A percentile compares a stretch with the other conserved stretches of the same genome.
These are phyloP conservation scores for Neopipo cinnamomea DNA, from an alignment of 2,113 vertebrate genomes.

Conservation along the genomic window DNA sequence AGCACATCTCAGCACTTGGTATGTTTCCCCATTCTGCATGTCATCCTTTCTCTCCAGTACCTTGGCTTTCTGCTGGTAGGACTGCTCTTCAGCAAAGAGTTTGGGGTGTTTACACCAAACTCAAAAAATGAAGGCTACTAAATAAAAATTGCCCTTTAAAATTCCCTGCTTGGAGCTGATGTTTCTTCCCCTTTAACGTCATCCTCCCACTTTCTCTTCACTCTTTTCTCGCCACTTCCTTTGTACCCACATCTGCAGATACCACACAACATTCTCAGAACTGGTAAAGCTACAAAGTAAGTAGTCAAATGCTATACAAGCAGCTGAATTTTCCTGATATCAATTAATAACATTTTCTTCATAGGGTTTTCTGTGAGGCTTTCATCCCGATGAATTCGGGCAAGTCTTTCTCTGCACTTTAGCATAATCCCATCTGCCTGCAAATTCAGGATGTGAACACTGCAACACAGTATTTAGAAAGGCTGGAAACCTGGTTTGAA, in stretches of 20 bases:
- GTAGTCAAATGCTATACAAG: background rate
- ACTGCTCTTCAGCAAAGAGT: background rate
- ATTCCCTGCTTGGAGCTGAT: background rate
- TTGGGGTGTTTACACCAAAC: background rate
- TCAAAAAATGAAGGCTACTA: background rate
- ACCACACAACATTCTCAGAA: background rate
- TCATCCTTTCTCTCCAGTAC: background rate
- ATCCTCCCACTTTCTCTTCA: background rate
- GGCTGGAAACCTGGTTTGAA: background rate
- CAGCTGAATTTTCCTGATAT: background rate
- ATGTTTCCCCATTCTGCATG: background rate
- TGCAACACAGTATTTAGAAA: background rate
- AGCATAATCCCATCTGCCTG: background rate
- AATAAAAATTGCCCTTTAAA: background rate
- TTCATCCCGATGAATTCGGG: background rate
- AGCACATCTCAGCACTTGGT: background rate
- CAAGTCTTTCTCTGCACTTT: background rate
- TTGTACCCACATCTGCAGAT: background rate
- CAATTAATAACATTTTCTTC: background rate
- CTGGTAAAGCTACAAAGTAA: background rate
- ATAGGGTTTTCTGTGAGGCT: background rate
- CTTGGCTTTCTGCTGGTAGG: background rate
- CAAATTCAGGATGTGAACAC: background rate
- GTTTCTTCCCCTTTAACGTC: background rate
- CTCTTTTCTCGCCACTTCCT: background rate